Evolutionary conservation across 2,797 vertebrate species (phyloP).

Genomic region (Acanthornis magna): DNA sequence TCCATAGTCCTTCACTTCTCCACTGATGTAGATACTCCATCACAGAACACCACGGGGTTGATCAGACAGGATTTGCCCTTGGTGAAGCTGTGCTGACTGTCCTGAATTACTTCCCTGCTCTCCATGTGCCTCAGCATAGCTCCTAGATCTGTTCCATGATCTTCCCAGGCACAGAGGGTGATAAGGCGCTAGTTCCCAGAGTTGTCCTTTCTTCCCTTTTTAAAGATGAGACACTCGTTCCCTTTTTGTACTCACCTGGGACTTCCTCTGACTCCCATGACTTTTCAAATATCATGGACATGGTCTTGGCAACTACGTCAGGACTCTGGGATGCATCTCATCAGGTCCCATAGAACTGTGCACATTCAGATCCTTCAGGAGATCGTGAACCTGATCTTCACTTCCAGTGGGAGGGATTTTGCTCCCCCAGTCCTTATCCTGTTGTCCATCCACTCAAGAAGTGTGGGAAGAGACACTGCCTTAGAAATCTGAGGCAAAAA

Average conservation of each 20-base stretch:
- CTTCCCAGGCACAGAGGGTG: background rate
- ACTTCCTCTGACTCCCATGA: background rate
- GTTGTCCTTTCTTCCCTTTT: background rate
- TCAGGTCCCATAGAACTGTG: background rate
- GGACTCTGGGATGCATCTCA: background rate
- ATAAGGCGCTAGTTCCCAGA: background rate
- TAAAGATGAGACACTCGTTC: background rate
- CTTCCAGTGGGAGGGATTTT: background rate
- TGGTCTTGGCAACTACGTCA: background rate
- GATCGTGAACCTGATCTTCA: background rate
- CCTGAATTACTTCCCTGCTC: background rate
- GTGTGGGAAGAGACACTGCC: background rate
- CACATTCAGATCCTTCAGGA: background rate
- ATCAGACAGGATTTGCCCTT: background rate
- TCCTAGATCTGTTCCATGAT: background rate
- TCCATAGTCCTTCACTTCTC: background rate
- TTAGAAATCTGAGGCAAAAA: background rate
- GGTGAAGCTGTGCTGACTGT: background rate
- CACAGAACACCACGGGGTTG: background rate
- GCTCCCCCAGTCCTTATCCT: background rate
- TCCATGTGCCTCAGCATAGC: background rate
- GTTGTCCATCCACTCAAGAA: background rate
- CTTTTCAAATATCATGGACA: background rate
- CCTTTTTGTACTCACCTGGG: background rate
- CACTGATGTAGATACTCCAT: background rate